Evolutionary conservation across 2,113 vertebrate genomes (phyloP), one percentile per base, ranked within the genome.

Genomic region (Probosciger aterrimus): DNA sequence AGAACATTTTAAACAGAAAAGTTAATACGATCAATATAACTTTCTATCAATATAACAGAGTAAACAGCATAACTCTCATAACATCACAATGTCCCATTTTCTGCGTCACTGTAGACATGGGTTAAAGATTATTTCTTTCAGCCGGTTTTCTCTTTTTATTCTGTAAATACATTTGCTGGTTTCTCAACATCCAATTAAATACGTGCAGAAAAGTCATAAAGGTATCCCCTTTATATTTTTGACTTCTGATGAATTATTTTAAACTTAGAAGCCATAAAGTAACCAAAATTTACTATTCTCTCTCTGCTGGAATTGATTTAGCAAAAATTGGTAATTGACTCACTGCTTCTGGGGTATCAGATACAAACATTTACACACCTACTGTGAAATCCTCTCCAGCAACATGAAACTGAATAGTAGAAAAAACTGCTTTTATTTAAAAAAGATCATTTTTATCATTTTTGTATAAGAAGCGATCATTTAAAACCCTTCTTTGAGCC

Each of bases 71-170:
- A 70, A 63, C 46, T 88, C 85, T 70, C 44, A 18, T 49, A 88
- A 63, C 23, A 74, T 52, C 83, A 43, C 76, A 70, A 43, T 30
- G 69, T 93, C 60, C 28, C 39, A 57, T 82, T 76, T 88, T 73
- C 76, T 62, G 7, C 2, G 2, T 59, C 82, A 76, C 52, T 0
- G 0, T 3, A 78, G 77, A 91, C 23, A 69, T 27, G 19, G 62
- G 84, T 78, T 77, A 63, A 92, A 81, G 76, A 71, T 78, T 52
- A 75, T 47, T 94, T 71, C 49, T 88, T 90, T 91, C 79, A 88
- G 69, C 7, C 65, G 31, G 43, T 79, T 82, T 78, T 95, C 62
- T 84, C 47, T 47, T 90, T 84, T 86, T 46, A 64, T 60, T 60
- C 82, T 75, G 57, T 87, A 92, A 93, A 81, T 93, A 86, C 35